These are phyloP conservation scores for Eupsilia transversa DNA, from an alignment of 2,888 invertebrate species.

Conservation along the genomic window DNA sequence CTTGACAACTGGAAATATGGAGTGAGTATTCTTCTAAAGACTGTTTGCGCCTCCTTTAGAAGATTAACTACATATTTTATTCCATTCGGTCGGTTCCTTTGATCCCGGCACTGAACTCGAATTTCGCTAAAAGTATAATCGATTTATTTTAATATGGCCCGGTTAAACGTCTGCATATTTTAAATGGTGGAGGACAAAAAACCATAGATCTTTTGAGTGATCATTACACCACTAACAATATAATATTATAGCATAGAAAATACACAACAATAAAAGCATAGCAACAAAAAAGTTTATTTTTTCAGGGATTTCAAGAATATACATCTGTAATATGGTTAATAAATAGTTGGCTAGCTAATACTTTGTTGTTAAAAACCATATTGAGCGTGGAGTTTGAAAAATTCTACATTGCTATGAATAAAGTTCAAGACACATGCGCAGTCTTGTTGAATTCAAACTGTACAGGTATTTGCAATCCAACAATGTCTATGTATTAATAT, in stretches of 20 bases:
- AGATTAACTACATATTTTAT: too few relatives aligned
- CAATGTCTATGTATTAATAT: too few relatives aligned
- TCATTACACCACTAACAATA: too few relatives aligned
- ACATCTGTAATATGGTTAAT: not conserved
- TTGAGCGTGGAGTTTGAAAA: constrained; percentile 22
- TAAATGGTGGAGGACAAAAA: too few relatives aligned
- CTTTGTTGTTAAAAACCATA: not conserved
- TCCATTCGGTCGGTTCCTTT: too few relatives aligned
- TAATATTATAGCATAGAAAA: too few relatives aligned
- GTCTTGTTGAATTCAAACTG: constrained; percentile 14
- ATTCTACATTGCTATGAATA: constrained; percentile 1
- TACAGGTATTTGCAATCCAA: constrained; percentile 15
- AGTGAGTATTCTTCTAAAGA: constrained; percentile 2
- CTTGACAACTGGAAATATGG: not conserved
- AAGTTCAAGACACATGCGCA: constrained; percentile 18
- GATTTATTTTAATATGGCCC: not conserved
- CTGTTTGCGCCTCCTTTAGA: too few relatives aligned
- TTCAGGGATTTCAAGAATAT: not conserved
- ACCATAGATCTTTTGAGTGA: not conserved
- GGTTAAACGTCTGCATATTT: not conserved
- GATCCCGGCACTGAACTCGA: too few relatives aligned
- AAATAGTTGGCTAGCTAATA: not conserved
- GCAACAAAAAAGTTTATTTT: not conserved
- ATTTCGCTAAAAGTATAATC: not conserved
- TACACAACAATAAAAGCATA: not conserved